phyloP scores from a whole-genome alignment of 2,113 vertebrate genomes.

The Protomyctophum bolini region DNA sequence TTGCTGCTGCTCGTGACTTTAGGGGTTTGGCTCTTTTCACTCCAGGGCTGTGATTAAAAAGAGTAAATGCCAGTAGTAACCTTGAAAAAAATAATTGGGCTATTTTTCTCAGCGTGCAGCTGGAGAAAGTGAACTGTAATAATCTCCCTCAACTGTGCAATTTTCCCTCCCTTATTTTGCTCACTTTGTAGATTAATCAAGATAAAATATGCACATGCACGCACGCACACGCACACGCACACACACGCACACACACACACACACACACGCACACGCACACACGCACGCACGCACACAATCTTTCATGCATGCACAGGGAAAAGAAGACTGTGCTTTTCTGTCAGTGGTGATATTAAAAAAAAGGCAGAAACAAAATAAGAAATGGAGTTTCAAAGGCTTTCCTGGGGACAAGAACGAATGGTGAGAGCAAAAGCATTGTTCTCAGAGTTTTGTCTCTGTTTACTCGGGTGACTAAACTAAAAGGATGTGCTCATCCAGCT shows the following conservation, averaged over 20 bases:
- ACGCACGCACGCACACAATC: background rate
- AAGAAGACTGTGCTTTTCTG: background rate
- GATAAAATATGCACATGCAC: slow-evolving; percentile 20
- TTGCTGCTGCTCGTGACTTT: slow-evolving; percentile 10
- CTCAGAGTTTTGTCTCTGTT: background rate
- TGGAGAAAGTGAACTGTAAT: slow-evolving; percentile 60
- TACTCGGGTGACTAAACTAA: slow-evolving; percentile 27
- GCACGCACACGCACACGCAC: background rate
- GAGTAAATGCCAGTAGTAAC: slow-evolving; percentile 47
- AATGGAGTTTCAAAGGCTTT: slow-evolving; percentile 12
- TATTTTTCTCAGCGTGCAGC: slow-evolving; percentile 64
- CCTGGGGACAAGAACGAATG: slow-evolving; percentile 17
- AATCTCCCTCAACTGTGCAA: slow-evolving; percentile 53
- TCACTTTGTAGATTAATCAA: slow-evolving; percentile 51
- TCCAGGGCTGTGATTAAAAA: slow-evolving; percentile 52
- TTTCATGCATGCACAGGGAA: background rate
- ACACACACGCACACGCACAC: background rate
- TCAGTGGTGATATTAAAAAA: slow-evolving; percentile 14
- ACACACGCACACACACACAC: slow-evolving; percentile 5
- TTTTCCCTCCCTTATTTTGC: slow-evolving; percentile 56
- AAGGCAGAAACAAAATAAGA: slow-evolving; percentile 8
- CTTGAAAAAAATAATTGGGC: slow-evolving; percentile 66
- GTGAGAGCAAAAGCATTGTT: slow-evolving; percentile 25
- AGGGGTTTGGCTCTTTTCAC: slow-evolving; percentile 32
- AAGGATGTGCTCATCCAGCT: background rate